Percentiles rank a stretch among this genome's conserved stretches.
These are phyloP conservation scores for Pipistrellus pygmaeus DNA, from an alignment of 2,797 vertebrate species.

Conservation along the genomic window DNA sequence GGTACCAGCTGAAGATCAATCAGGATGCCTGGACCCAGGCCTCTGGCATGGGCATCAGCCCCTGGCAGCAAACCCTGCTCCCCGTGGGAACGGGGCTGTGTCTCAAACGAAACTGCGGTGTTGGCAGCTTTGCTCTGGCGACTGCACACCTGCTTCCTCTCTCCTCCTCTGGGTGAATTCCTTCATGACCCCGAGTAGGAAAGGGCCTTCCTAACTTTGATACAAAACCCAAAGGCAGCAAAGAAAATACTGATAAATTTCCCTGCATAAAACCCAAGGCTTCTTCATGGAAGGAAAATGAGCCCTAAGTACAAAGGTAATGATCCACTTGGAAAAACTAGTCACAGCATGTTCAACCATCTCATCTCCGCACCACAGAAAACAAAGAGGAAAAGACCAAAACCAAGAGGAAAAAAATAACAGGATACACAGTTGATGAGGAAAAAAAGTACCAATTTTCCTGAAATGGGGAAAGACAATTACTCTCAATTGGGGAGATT, in stretches of 20 bases:
- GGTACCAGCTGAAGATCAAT: not conserved
- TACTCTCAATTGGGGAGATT: not conserved
- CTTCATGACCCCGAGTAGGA: conserved; percentile 5
- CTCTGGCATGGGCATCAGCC: conserved; percentile 50
- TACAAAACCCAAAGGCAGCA: not conserved
- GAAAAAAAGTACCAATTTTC: not conserved
- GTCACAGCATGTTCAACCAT: fast-evolving
- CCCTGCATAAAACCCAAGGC: not conserved
- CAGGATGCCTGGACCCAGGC: conserved; percentile 20
- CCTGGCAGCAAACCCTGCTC: conserved; percentile 49
- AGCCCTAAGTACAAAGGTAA: not conserved
- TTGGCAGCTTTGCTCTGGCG: not conserved
- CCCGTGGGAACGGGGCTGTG: conserved; percentile 72
- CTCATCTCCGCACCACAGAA: not conserved
- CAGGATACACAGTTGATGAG: not conserved
- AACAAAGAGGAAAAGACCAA: not conserved
- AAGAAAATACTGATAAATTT: not conserved
- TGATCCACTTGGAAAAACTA: not conserved
- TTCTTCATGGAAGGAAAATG: not conserved
- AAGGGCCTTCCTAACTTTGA: not conserved
- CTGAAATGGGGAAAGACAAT: not conserved
- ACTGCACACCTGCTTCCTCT: conserved; percentile 59
- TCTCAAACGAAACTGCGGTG: conserved; percentile 53
- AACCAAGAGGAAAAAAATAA: not conserved
- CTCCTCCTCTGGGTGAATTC: conserved; percentile 30